Conservation (phyloP, 2,888 invertebrate species). For the Apotomis betuletana region DNA sequence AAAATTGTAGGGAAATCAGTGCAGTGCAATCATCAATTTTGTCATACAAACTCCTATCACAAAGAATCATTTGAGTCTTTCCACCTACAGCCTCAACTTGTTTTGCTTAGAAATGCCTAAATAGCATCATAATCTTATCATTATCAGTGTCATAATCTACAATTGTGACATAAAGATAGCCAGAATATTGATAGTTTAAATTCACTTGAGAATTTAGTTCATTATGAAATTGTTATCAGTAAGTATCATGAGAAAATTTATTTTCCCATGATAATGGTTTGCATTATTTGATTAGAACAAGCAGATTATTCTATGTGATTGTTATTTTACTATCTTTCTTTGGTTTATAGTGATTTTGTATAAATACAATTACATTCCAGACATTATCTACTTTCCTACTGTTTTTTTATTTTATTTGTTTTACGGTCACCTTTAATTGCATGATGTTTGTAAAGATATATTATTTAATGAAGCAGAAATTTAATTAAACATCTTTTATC, state of each 20-base stretch:
- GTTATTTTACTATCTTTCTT: not conserved
- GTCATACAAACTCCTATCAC: no score
- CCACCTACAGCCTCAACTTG: not conserved
- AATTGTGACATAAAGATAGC: slow-evolving; percentile 31
- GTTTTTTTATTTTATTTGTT: not conserved
- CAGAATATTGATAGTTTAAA: slow-evolving; percentile 6
- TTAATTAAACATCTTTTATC: no score
- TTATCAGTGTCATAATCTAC: slow-evolving; percentile 1
- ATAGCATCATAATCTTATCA: slow-evolving; percentile 27
- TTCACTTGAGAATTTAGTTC: slow-evolving; percentile 27
- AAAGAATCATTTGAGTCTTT: no score
- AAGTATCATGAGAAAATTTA: slow-evolving; percentile 17
- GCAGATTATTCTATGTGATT: slow-evolving; percentile 1
- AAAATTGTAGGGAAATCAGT: no score
- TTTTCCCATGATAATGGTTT: slow-evolving; percentile 18
- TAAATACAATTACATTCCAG: not conserved
- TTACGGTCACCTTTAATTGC: not conserved
- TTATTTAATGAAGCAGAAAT: no score
- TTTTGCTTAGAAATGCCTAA: slow-evolving; percentile 1
- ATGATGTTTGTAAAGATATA: not conserved
- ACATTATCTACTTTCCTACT: not conserved
- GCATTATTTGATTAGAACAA: not conserved
- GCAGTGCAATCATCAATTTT: no score
- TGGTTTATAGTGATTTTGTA: slow-evolving; percentile 7
- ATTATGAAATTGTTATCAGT: slow-evolving; percentile 33